phyloP scores from a whole-genome alignment of 2,113 vertebrate genomes.

The Scolopax mira region DNA sequence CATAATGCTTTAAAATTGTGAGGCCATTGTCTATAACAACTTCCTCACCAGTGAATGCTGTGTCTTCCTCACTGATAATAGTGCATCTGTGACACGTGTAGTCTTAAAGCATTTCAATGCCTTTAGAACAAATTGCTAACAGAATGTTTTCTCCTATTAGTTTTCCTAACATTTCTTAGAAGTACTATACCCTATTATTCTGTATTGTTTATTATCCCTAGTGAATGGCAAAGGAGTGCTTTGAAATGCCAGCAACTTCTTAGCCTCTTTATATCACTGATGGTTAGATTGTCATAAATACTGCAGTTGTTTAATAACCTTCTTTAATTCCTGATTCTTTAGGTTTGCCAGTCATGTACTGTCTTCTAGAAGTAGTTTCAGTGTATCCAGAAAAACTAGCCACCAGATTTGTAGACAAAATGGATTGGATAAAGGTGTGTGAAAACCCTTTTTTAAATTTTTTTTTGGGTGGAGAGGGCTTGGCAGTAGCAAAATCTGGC shows the following conservation, averaged over 20 bases:
- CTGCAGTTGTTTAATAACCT: background rate
- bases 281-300: background rate
- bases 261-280: background rate
- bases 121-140: background rate
- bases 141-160: background rate
- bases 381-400: conserved; percentile 93
- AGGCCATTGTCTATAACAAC: background rate
- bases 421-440: conserved; percentile 96
- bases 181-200: background rate
- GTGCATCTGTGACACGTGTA: fast-evolving
- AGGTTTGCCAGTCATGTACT: conserved; percentile 98
- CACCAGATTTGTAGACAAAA: conserved; percentile 86
- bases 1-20: background rate
- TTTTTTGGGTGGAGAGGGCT: background rate
- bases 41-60: background rate
- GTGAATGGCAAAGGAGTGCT: background rate
- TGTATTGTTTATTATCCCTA: background rate
- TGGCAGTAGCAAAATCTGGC: background rate
- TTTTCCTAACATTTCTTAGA: background rate
- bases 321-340: background rate
- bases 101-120: background rate
- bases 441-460: background rate
- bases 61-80: background rate
- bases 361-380: conserved; percentile 92
- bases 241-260: background rate